Conservation (phyloP, 2,113 vertebrate genomes). For the Gobio gobio region DNA sequence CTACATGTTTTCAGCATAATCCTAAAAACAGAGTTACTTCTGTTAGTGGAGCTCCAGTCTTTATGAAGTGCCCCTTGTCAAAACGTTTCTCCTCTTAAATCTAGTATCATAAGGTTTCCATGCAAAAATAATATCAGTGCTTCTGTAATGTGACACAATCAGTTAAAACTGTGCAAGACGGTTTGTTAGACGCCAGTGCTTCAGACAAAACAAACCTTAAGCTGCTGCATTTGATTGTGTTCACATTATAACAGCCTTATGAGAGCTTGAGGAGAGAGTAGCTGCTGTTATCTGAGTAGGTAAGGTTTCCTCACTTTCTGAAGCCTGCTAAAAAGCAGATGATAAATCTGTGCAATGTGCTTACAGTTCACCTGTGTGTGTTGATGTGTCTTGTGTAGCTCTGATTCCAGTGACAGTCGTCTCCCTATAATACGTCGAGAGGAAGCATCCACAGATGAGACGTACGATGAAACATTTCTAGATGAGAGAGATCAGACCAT, state of each 20-base stretch:
- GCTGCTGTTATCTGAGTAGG: not conserved
- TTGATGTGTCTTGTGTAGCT: constrained; percentile 72
- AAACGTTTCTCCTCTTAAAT: not conserved
- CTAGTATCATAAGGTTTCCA: constrained; percentile 7
- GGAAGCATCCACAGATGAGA: constrained; percentile 84
- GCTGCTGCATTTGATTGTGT: constrained; percentile 8
- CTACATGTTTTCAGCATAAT: not conserved
- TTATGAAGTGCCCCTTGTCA: constrained; percentile 29
- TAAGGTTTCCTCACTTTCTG: not conserved
- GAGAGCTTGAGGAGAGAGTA: constrained; percentile 13
- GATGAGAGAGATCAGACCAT: constrained; percentile 88
- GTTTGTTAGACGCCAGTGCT: not conserved
- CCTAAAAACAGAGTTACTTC: not conserved
- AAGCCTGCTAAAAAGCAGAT: not conserved
- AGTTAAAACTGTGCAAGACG: not conserved
- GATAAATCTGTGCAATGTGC: not conserved
- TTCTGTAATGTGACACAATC: constrained; percentile 15
- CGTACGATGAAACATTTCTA: constrained; percentile 80
- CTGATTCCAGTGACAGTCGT: constrained; percentile 88
- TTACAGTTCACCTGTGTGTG: constrained; percentile 11
- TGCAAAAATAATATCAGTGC: not conserved
- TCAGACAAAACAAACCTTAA: not conserved
- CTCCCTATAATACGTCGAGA: constrained; percentile 87
- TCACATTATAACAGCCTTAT: constrained; percentile 30
- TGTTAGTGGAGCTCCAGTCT: not conserved